Conservation (phyloP, 2,797 vertebrate species). For the Pangasius krempfi region DNA sequence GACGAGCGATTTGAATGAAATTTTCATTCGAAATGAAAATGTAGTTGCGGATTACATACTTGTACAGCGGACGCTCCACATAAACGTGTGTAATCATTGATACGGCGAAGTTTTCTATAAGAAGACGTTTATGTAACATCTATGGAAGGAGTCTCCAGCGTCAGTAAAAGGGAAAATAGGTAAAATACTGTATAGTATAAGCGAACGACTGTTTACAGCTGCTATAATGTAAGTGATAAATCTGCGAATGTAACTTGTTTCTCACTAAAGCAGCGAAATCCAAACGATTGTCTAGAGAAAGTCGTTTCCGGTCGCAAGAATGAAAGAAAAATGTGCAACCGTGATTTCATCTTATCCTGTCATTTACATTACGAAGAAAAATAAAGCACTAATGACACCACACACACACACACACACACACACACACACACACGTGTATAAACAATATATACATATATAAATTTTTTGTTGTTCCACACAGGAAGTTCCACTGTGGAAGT, state of each 20-base stretch:
- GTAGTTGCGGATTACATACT: no score
- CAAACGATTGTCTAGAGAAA: no score
- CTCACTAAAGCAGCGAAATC: no score
- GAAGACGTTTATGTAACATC: neutral
- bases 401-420: neutral
- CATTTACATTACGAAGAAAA: no score
- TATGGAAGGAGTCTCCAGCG: neutral
- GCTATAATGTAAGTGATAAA: no score
- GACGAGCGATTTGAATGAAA: neutral
- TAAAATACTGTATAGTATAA: neutral
- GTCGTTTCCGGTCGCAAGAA: no score
- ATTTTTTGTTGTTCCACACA: neutral
- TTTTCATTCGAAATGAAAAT: no score
- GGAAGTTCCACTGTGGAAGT: neutral
- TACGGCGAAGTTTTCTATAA: neutral
- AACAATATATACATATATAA: neutral
- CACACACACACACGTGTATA: slow-evolving; percentile 1
- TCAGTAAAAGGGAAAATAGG: neutral
- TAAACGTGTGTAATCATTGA: neutral
- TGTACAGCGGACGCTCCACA: no score
- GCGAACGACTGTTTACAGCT: no score
- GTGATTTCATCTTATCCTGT: no score
- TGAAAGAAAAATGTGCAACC: no score
- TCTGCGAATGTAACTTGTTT: neutral
- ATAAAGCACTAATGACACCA: no score